Evolutionary conservation across 2,888 invertebrate genomes (phyloP), one percentile per base, ranked within the genome.

Genomic region (Dorcus parallelipipedus): DNA sequence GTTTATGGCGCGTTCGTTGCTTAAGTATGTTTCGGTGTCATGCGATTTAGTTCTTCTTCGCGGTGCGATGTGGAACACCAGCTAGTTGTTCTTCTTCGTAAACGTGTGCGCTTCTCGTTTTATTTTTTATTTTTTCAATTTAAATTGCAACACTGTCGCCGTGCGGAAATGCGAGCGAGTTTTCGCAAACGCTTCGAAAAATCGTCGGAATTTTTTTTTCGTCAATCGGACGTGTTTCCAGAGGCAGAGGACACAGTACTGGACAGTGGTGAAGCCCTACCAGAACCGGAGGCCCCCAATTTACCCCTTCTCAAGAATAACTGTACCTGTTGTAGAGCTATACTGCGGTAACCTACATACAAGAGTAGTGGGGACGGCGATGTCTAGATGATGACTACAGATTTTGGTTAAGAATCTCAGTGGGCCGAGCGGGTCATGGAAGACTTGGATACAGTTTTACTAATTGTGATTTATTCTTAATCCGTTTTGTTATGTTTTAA

Each of bases 261-360:
- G 73, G 73, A 70, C 73, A 74, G 67, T 71, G 71, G 67, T 60
- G 69, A 72, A 66, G 70, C 73, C 74, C 73, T 73, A 74, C 73
- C 67, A 72, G 64, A 68, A 56, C 59, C 64, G 60, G 61, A 63
- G 67, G 65, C 65, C 66, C 63, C 66, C 67, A 65, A 57, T 61
- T 61, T 63, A 67, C 67, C 71, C 70, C 67, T 63, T 67, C 66
- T 69, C 64, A 70, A 72, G 71, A 70, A 71, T 78, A 78, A 78
- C 77, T 76, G 77, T 78, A 77, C 76, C 75, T 75, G 77, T 76
- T 75, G 77, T 78, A 77, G 74, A 75, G 73, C 72, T 71, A 74
- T 73, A 74, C 74, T 66, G 67, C 69, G 73, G 70, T 77, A 77
- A 77, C 77, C 77, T 76, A 76, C 75, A 75, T 77, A 72, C 41